Conservation (phyloP, 1,140 invertebrate genomes). For the Phymastichus coffea region DNA sequence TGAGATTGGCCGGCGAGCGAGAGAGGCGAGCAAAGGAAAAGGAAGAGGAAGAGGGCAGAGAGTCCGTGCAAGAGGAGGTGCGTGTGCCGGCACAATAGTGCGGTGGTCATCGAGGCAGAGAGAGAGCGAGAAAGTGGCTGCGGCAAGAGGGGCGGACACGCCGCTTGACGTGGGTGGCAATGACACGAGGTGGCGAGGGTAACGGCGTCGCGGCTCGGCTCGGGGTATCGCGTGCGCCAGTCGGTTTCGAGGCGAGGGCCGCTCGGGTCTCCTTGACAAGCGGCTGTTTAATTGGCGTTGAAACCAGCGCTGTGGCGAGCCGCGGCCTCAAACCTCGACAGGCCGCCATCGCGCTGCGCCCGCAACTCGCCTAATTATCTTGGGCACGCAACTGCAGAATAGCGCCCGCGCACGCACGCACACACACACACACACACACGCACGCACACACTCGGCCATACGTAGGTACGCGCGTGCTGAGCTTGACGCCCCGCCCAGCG, state of each 20-base stretch:
- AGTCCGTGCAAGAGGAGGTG: too few relatives aligned
- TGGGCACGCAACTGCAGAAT: conserved; percentile 44
- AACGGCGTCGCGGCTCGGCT: conserved; percentile 33
- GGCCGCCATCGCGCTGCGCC: conserved; percentile 45
- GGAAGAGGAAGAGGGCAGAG: too few relatives aligned
- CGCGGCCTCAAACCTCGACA: conserved; percentile 18
- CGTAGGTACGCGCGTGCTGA: too few relatives aligned
- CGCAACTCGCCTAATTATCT: conserved; percentile 48
- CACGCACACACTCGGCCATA: too few relatives aligned
- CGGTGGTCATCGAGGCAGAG: too few relatives aligned
- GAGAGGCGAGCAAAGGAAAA: neutral
- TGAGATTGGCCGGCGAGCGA: neutral
- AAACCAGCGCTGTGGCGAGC: conserved; percentile 57
- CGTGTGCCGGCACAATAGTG: too few relatives aligned
- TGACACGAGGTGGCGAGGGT: conserved; percentile 47
- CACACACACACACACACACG: too few relatives aligned
- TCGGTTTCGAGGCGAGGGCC: conserved; percentile 33
- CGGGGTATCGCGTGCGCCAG: conserved; percentile 44
- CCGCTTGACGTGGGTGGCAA: conserved; percentile 46
- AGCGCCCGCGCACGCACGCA: too few relatives aligned
- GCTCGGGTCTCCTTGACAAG: conserved; percentile 53
- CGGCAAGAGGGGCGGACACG: too few relatives aligned
- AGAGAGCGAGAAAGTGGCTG: too few relatives aligned
- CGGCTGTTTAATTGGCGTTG: conserved; percentile 60
- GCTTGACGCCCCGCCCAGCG: neutral